These are phyloP conservation scores for Menidia beryllina DNA, from an alignment of 2,113 vertebrate species.

Conservation along the genomic window DNA sequence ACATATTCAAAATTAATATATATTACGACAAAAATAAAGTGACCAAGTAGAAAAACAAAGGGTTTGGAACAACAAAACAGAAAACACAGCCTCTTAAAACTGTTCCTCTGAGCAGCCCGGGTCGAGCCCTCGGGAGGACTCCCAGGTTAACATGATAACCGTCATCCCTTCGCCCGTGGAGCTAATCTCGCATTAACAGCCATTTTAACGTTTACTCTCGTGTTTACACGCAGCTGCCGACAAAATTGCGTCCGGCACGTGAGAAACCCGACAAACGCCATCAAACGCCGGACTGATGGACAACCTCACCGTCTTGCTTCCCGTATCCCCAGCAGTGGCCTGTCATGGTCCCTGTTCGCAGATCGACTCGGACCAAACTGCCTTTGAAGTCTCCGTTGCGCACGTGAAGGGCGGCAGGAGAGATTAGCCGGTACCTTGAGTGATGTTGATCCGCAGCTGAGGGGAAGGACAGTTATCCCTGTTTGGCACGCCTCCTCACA, in stretches of 20 bases:
- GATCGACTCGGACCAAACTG: not conserved
- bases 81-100: not conserved
- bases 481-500: constrained; percentile 58
- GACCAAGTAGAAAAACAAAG: not conserved
- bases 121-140: not conserved
- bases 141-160: constrained; percentile 28
- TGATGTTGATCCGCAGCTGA: constrained; percentile 45
- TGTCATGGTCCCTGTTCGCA: constrained; percentile 81
- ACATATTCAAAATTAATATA: too few species aligned
- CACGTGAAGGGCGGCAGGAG: constrained; percentile 16
- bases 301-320: constrained; percentile 89
- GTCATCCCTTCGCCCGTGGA: constrained; percentile 41
- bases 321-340: constrained; percentile 93
- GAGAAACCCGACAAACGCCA: too few species aligned
- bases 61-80: not conserved
- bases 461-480: constrained; percentile 49
- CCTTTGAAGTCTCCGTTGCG: not conserved
- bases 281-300: too few species aligned
- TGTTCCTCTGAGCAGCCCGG: not conserved
- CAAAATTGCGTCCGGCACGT: too few species aligned
- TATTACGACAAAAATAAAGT: too few species aligned
- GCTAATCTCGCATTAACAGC: constrained; percentile 72
- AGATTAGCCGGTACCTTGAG: constrained; percentile 23
- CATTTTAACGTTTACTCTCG: constrained; percentile 11
- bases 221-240: not conserved